phyloP scores from a whole-genome alignment of 2,888 invertebrate genomes.

The Tiphia femorata region DNA sequence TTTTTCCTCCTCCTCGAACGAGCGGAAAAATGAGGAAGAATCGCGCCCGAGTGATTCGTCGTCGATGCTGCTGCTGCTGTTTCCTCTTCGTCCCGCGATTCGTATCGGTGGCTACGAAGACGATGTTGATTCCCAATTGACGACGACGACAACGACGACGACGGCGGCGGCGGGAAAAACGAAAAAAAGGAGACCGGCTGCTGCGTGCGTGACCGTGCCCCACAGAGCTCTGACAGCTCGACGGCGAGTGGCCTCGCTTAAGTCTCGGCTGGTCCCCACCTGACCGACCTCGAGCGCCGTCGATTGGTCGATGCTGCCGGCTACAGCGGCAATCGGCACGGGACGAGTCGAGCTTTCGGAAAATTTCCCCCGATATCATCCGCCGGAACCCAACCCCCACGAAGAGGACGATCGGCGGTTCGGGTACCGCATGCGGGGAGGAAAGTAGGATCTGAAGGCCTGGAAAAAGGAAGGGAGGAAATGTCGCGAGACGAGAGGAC shows the following conservation, averaged over 20 bases:
- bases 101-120: too few relatives aligned
- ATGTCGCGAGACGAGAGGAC: constrained; percentile 19
- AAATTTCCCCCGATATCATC: constrained; percentile 58
- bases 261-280: constrained; percentile 66
- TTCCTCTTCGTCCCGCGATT: neutral
- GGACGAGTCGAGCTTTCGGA: constrained; percentile 60
- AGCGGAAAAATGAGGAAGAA: too few relatives aligned
- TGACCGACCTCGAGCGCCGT: constrained; percentile 45
- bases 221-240: constrained; percentile 70
- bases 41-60: too few relatives aligned
- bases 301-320: constrained; percentile 59
- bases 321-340: constrained; percentile 61
- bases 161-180: constrained; percentile 17
- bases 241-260: constrained; percentile 69
- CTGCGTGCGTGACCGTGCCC: constrained; percentile 68
- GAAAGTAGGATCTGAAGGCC: constrained; percentile 43
- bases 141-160: neutral
- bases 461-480: constrained; percentile 24
- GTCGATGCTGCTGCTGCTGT: too few relatives aligned
- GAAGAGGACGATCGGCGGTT: constrained; percentile 11
- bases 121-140: neutral
- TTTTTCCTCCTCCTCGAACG: too few relatives aligned
- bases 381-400: constrained; percentile 43
- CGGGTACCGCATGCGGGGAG: constrained; percentile 37
- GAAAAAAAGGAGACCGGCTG: constrained; percentile 43